These are phyloP conservation scores for Lapara coniferarum DNA, from an alignment of 2,888 invertebrate species.

Conservation along the genomic window DNA sequence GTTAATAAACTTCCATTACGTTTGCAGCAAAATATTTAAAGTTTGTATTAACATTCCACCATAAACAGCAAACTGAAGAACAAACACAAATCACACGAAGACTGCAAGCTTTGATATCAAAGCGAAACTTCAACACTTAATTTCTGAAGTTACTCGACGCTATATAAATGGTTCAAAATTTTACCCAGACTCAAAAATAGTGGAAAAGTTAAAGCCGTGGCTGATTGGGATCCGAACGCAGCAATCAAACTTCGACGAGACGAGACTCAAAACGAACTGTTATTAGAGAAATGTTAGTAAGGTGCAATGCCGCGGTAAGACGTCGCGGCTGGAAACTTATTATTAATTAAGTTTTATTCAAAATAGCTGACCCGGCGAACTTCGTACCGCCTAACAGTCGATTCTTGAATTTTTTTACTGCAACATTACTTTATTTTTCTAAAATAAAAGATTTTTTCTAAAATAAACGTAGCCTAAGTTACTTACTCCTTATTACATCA, in stretches of 20 bases:
- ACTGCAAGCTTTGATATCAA: background rate
- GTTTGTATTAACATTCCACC: too few species aligned
- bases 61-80: too few species aligned
- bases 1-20: too few species aligned
- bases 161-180: background rate
- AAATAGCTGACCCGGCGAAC: too few species aligned
- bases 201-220: background rate
- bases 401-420: too few species aligned
- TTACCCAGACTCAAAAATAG: background rate
- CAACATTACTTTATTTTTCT: too few species aligned
- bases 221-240: background rate
- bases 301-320: background rate
- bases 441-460: too few species aligned
- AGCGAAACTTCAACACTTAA: background rate
- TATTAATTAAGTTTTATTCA: constrained; percentile 17
- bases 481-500: too few species aligned
- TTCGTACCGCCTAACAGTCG: too few species aligned
- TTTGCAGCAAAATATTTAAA: too few species aligned
- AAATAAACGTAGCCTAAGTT: too few species aligned
- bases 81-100: too few species aligned
- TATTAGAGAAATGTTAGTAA: background rate
- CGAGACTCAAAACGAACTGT: constrained; percentile 9
- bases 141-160: background rate
- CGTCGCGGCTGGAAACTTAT: background rate
- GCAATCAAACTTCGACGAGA: constrained; percentile 12